Percentiles rank a stretch among this genome's conserved stretches.
Evolutionary conservation across 2,888 invertebrate species (phyloP).

Genomic region (Tridacna gigas): DNA sequence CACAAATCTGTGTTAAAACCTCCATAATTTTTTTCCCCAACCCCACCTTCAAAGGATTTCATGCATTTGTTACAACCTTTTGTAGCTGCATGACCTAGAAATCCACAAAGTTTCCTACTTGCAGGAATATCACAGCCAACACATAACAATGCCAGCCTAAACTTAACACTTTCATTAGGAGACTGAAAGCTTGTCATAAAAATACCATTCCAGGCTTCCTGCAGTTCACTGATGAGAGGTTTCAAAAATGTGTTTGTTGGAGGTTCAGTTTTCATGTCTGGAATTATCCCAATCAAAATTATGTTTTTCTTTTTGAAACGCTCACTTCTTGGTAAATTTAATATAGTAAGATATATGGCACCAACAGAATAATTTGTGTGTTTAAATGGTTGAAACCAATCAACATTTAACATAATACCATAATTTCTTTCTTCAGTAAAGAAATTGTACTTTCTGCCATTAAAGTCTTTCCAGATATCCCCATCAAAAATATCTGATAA

Average conservation of each 20-base stretch:
- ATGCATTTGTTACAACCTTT: background rate
- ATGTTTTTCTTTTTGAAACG: background rate
- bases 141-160: background rate
- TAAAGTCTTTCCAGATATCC: background rate
- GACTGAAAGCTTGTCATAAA: background rate
- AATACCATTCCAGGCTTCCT: background rate
- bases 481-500: background rate
- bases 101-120: background rate
- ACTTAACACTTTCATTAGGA: background rate
- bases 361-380: slow-evolving; percentile 1
- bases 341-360: background rate
- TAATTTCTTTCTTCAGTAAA: background rate
- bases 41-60: background rate
- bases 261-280: background rate
- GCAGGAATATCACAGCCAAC: background rate
- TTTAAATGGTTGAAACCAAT: background rate
- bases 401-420: background rate
- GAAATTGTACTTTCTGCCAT: background rate
- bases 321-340: background rate
- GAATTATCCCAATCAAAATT: background rate
- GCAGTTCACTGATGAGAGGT: background rate
- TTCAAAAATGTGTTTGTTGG: background rate
- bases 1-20: background rate
- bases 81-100: background rate
- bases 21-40: background rate